Evolutionary conservation across 2,113 vertebrate species (phyloP).

Genomic region (Planiliza haematocheilus): DNA sequence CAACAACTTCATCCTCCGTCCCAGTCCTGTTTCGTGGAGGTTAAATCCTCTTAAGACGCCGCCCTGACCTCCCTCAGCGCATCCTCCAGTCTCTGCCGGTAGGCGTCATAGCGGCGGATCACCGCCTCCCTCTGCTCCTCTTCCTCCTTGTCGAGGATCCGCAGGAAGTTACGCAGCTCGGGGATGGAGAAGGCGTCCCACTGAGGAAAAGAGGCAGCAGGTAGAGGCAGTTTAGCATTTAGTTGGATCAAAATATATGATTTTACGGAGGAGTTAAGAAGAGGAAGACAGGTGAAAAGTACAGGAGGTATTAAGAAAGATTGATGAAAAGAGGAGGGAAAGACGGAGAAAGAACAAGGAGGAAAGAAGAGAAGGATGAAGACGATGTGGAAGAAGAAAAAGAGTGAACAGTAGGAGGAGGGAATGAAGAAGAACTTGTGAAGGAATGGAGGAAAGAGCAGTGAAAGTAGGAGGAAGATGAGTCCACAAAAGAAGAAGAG

Average conservation of each 20-base stretch:
- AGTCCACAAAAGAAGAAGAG: background rate
- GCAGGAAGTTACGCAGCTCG: constrained; percentile 95
- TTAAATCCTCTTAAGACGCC: constrained; percentile 77
- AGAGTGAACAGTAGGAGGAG: no score
- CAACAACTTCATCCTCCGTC: constrained; percentile 5
- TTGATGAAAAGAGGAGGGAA: no score
- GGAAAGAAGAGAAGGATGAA: no score
- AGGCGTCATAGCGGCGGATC: constrained; percentile 86
- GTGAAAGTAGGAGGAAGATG: background rate
- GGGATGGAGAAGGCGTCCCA: constrained; percentile 98
- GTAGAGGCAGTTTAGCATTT: no score
- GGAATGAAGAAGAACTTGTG: no score
- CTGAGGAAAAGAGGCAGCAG: constrained; percentile 77
- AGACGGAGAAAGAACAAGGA: no score
- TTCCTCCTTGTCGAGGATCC: constrained; percentile 95
- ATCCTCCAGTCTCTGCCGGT: constrained; percentile 90
- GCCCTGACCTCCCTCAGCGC: constrained; percentile 83
- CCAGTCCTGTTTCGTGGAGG: constrained; percentile 14
- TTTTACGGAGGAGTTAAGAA: no score
- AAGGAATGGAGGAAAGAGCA: no score
- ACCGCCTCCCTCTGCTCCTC: constrained; percentile 88
- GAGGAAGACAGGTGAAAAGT: no score
- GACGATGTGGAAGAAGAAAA: no score
- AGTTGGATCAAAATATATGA: no score
- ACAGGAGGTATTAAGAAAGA: no score